Evolutionary conservation across 2,113 vertebrate genomes (phyloP), one percentile per base, ranked within the genome.

Genomic region (Thunnus maccoyii): DNA sequence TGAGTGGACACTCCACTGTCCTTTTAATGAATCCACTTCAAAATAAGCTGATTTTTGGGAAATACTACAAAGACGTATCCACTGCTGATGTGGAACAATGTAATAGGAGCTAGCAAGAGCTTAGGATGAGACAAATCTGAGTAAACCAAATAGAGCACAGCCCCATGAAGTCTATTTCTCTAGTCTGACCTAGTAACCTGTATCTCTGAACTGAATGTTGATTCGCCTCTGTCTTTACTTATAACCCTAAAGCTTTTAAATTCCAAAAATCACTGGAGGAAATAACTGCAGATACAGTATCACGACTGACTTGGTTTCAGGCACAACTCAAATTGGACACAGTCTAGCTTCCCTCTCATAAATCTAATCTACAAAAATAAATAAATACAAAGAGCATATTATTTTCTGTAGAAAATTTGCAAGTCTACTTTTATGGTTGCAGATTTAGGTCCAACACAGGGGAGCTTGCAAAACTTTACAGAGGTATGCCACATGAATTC

Each of bases 141-240:
- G 62, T 41, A 83, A 82, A 65, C 79, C 25, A 87, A 83, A 86
- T 44, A 76, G 46, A 66, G 56, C 30, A 47, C 27, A 72, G 75
- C 68, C 17, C 32, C 47, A 58, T 64, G 36, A 36, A 47, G 32
- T 60, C 15, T 50, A 22, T 77, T 83, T 60, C 72, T 81, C 58
- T 80, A 22, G 55, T 69, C 69, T 91, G 86, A 91, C 83, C 80
- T 25, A 91, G 71, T 90, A 88, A 89, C 81, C 83, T 52, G 36
- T 79, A 84, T 81, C 61, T 57, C 51, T 65, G 76, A 64, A 72
- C 61, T 73, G 14, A 58, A 8, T 63, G 57, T 64, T 68, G 25
- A 67, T 74, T 84, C n/a, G 16, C 52, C 72, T 76, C 56, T 52
- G 50, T 25, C 61, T 77, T 79, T 68, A 62, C 41, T 44, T 64